Percentiles rank a stretch among this genome's conserved stretches.
phyloP scores from a whole-genome alignment of 2,113 vertebrate species.

The Strix aluco region DNA sequence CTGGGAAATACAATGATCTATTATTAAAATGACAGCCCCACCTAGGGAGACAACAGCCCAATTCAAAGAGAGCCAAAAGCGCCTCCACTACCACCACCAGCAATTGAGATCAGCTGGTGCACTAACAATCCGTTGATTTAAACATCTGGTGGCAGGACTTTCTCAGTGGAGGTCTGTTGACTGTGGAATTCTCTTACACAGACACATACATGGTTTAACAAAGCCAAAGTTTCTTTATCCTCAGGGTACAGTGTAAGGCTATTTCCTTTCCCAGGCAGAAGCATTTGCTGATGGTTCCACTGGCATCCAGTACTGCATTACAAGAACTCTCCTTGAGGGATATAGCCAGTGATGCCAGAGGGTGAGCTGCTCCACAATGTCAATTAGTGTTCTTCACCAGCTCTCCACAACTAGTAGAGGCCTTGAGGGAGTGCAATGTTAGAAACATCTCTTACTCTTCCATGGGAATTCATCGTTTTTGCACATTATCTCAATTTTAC shows the following conservation, averaged over 20 bases:
- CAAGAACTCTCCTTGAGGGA: not conserved
- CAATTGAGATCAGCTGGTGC: constrained; percentile 70
- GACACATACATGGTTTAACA: constrained; percentile 39
- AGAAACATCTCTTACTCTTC: not conserved
- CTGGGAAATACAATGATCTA: constrained; percentile 42
- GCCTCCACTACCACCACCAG: not conserved
- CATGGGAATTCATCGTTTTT: not conserved
- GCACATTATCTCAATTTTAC: accelerated
- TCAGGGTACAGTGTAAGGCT: constrained; percentile 40
- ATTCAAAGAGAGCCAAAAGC: constrained; percentile 38
- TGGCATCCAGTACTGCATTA: not conserved
- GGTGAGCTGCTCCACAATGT: not conserved
- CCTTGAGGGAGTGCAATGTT: not conserved
- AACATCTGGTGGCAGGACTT: constrained; percentile 70
- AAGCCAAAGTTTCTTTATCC: constrained; percentile 57
- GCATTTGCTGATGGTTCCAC: constrained; percentile 12
- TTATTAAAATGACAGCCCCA: constrained; percentile 67
- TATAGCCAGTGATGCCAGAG: not conserved
- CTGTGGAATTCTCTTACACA: constrained; percentile 47
- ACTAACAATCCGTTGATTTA: constrained; percentile 40
- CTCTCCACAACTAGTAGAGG: not conserved
- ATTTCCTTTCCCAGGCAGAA: constrained; percentile 64
- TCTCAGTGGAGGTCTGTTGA: constrained; percentile 57
- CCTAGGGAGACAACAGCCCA: constrained; percentile 50
- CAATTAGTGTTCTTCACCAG: not conserved